phyloP scores from a whole-genome alignment of 2,888 invertebrate species.

The Diaphora mendica region DNA sequence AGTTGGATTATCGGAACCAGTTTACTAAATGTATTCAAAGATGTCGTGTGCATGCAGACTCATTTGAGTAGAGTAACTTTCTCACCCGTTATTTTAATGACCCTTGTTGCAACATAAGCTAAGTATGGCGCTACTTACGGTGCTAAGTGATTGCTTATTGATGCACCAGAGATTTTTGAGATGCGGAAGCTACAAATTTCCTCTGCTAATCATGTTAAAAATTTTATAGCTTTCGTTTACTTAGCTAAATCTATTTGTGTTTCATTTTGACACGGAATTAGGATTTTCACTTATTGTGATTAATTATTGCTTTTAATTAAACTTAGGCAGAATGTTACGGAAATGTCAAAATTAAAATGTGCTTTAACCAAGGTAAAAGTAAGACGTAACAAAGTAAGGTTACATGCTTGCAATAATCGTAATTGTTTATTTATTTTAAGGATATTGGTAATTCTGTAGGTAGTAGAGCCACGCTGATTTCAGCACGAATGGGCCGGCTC shows the following conservation, averaged over 20 bases:
- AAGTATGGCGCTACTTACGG: constrained; percentile 35
- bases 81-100: not conserved
- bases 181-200: constrained; percentile 74
- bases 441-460: not conserved
- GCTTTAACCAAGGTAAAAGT: not conserved
- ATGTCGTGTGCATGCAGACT: not conserved
- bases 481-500: too few relatives aligned
- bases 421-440: not conserved
- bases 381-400: not conserved
- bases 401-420: not conserved
- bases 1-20: not conserved
- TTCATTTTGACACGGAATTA: constrained; percentile 36
- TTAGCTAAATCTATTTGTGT: constrained; percentile 44
- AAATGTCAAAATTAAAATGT: not conserved
- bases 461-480: too few relatives aligned
- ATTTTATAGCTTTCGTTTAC: constrained; percentile 51
- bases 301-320: constrained; percentile 30
- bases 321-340: constrained; percentile 1
- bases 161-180: constrained; percentile 64
- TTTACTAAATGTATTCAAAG: not conserved
- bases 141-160: constrained; percentile 76
- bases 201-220: constrained; percentile 73
- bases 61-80: not conserved
- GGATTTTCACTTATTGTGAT: constrained; percentile 16
- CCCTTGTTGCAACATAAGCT: constrained; percentile 33